phyloP scores from a whole-genome alignment of 2,888 invertebrate species.

The Cistogaster globosa region DNA sequence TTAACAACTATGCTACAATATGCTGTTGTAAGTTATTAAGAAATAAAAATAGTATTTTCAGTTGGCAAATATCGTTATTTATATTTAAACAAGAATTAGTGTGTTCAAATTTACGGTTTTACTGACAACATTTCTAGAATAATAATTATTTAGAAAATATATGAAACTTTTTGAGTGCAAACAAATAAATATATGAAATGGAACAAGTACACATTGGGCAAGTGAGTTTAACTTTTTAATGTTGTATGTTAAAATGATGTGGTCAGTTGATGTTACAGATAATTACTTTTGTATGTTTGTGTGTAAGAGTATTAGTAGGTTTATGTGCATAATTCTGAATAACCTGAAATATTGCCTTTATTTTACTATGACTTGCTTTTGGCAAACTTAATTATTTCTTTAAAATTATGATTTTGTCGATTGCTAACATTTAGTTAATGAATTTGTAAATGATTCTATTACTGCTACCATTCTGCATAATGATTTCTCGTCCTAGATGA shows the following conservation, averaged over 20 bases:
- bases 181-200: conserved; percentile 18
- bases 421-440: too few relatives aligned
- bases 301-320: too few relatives aligned
- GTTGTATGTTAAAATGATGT: conserved; percentile 2
- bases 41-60: conserved; percentile 13
- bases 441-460: too few relatives aligned
- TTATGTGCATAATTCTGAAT: too few relatives aligned
- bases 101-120: conserved; percentile 23
- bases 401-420: too few relatives aligned
- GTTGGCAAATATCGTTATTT: conserved; percentile 1
- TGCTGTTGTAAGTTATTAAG: conserved; percentile 12
- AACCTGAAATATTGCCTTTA: too few relatives aligned
- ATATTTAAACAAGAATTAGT: conserved; percentile 2
- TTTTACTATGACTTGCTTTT: too few relatives aligned
- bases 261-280: conserved; percentile 1
- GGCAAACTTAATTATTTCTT: too few relatives aligned
- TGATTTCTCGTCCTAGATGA: too few relatives aligned
- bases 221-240: conserved; percentile 24
- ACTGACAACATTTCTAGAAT: conserved; percentile 44
- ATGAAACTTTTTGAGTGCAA: conserved; percentile 24
- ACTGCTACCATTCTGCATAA: too few relatives aligned
- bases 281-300: too few relatives aligned
- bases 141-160: conserved; percentile 30
- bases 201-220: neutral
- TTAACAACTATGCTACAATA: conserved; percentile 26